Base-by-base conservation (phyloP, 64 coral and sea anemone species). In the Exaiptasia diaphana region DNA sequence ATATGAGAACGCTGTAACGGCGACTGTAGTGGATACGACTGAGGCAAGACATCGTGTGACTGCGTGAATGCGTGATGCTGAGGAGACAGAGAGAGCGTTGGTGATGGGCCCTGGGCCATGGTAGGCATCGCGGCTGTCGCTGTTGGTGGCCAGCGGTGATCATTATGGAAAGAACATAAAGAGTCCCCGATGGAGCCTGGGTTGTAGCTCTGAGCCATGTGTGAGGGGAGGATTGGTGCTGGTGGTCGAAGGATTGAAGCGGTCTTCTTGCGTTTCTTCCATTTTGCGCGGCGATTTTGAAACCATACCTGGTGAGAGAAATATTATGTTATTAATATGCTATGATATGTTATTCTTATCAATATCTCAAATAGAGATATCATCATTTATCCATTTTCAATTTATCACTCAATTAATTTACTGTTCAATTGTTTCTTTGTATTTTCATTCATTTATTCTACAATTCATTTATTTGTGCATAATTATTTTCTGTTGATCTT, bases 201-300 rank as follows among this genome's bases (percentile, higher is more conserved):
- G 29, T 92, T 99, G 59, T 93, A 99, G 10, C 90, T 85, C 75
- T 99, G 95, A 30, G 90, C 90, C 78, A 99, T 92, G 31, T 97
- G 94, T 9, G 94, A 92, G 1, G 94, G 94, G 13, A 97, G 73
- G 37, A 97, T 97, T 11, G 94, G 94, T 1, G 94, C 89, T 2
- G 94, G 94, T 46, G 94, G 94, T 1, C 94, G 94, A 14, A 97
- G 90, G 64, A 97, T 91, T 1, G 94, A 81, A 7, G 94, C 90
- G 0, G 88, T 97, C 94, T 97, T 97, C 85, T 97, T 97, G 8
- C 94, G 94, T 52, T 97, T 97, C 71, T 97, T 97, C 94, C 94
- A 97, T 80, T 97, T 97, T 13, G 94, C 94, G 24, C 94, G 81
- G 36, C 94, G 90, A 77, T 97, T 97, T 74, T 97, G 94, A 81